A percentile compares a stretch with the other conserved stretches of the same genome.
Evolutionary conservation across 2,888 invertebrate species (phyloP).

Genomic region (Gibbula magus): DNA sequence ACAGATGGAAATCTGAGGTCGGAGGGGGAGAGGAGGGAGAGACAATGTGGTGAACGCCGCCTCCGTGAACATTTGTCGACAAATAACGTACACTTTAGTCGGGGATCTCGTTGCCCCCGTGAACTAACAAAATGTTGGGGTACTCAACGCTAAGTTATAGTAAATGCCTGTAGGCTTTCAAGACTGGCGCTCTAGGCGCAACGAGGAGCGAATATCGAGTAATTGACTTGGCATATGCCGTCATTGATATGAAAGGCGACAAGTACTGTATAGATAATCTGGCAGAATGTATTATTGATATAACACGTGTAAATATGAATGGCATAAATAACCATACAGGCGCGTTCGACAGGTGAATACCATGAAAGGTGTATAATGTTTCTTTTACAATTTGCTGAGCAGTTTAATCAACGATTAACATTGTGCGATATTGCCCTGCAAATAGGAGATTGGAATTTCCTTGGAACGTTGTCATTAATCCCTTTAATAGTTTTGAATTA

Average conservation of each 20-base stretch:
- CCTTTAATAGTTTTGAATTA: no score
- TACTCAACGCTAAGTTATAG: background rate
- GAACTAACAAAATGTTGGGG: background rate
- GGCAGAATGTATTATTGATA: constrained; percentile 1
- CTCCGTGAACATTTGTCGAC: constrained; percentile 18
- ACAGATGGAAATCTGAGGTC: constrained; percentile 11
- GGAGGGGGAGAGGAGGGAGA: background rate
- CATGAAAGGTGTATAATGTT: background rate
- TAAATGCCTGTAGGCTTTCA: background rate
- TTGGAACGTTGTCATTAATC: no score
- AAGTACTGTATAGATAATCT: background rate
- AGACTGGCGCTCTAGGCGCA: background rate
- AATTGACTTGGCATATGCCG: constrained; percentile 23
- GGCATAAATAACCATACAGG: background rate
- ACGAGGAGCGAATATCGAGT: background rate
- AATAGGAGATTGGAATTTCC: no score
- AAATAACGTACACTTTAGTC: constrained; percentile 9
- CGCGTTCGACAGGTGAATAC: background rate
- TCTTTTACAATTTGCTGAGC: no score
- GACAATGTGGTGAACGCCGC: background rate
- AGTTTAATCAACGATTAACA: no score
- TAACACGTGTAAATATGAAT: background rate
- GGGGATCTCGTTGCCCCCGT: background rate
- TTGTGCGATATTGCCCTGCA: no score
- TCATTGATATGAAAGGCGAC: background rate